A percentile compares a stretch with the other conserved stretches of the same genome.
phyloP scores from a whole-genome alignment of 2,113 vertebrate genomes.

The Onychostruthus taczanowskii region DNA sequence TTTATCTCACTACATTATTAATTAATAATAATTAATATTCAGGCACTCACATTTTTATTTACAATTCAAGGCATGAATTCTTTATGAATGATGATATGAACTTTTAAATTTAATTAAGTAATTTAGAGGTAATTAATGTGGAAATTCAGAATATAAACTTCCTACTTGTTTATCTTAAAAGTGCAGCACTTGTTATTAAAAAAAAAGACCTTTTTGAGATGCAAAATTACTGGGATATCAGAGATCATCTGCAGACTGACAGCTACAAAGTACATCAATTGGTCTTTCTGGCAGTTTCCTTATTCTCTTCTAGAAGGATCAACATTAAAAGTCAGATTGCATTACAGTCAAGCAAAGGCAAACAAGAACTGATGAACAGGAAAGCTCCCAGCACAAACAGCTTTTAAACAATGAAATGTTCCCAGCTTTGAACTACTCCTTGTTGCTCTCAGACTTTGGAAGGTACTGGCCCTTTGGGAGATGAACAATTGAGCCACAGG shows the following conservation, averaged over 20 bases:
- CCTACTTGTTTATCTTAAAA: constrained; percentile 62
- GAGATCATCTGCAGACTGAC: constrained; percentile 8
- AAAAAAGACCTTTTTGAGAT: constrained; percentile 60
- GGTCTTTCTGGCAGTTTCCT: constrained; percentile 8
- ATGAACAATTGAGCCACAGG: background rate
- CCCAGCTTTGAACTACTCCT: background rate
- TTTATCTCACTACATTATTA: constrained; percentile 92
- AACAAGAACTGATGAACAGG: background rate
- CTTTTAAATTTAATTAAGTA: constrained; percentile 95
- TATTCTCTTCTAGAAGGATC: constrained; percentile 16
- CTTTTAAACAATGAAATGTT: background rate
- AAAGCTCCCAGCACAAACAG: constrained; percentile 22
- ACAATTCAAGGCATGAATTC: constrained; percentile 92
- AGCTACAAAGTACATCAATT: background rate
- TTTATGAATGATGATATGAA: constrained; percentile 87
- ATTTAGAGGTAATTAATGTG: constrained; percentile 93
- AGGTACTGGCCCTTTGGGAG: background rate
- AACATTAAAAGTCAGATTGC: constrained; percentile 1
- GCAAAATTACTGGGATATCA: constrained; percentile 29
- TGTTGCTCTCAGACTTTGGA: background rate
- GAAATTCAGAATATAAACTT: constrained; percentile 74
- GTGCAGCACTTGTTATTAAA: constrained; percentile 29
- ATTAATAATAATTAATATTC: constrained; percentile 97
- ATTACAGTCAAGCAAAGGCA: constrained; percentile 20
- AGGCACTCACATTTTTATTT: constrained; percentile 86